Evolutionary conservation across 2,113 vertebrate genomes (phyloP).

Genomic region (Megaleporinus macrocephalus): DNA sequence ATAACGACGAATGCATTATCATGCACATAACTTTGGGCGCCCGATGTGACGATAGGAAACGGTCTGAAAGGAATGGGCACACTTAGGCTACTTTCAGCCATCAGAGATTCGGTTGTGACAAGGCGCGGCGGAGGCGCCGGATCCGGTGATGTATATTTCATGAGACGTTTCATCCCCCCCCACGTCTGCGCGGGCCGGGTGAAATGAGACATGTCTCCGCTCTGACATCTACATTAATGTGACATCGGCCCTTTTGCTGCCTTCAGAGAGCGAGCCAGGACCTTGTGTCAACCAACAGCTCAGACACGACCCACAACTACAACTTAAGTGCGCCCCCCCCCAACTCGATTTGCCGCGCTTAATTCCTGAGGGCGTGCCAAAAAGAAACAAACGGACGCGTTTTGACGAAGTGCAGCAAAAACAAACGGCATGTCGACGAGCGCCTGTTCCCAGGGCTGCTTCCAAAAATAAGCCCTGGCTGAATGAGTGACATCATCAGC

Average conservation of each 20-base stretch:
- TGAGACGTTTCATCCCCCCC: conserved; percentile 21
- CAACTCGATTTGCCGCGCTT: not conserved
- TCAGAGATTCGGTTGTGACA: conserved; percentile 35
- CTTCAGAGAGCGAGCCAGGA: not conserved
- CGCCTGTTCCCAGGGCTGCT: not conserved
- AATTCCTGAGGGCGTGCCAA: not conserved
- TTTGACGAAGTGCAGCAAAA: no score
- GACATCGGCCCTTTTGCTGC: conserved; percentile 17
- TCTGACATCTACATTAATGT: conserved; percentile 34
- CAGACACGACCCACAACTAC: conserved; percentile 13
- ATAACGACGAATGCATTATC: conserved; percentile 14
- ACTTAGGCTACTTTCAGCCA: not conserved
- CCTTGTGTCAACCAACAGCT: conserved; percentile 21
- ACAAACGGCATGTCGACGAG: not conserved
- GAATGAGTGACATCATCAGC: conserved; percentile 33
- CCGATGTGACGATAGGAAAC: no score
- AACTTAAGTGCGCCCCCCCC: conserved; percentile 16
- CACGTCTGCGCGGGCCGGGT: not conserved
- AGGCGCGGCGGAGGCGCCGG: not conserved
- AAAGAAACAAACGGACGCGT: not conserved
- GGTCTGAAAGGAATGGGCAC: conserved; percentile 3
- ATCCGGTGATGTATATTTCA: conserved; percentile 38
- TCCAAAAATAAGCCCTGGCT: conserved; percentile 27
- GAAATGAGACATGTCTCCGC: not conserved
- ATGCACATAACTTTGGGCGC: conserved; percentile 1